Base-by-base conservation (phyloP, 2,888 invertebrate species). In the Diaprepes abbreviatus region DNA sequence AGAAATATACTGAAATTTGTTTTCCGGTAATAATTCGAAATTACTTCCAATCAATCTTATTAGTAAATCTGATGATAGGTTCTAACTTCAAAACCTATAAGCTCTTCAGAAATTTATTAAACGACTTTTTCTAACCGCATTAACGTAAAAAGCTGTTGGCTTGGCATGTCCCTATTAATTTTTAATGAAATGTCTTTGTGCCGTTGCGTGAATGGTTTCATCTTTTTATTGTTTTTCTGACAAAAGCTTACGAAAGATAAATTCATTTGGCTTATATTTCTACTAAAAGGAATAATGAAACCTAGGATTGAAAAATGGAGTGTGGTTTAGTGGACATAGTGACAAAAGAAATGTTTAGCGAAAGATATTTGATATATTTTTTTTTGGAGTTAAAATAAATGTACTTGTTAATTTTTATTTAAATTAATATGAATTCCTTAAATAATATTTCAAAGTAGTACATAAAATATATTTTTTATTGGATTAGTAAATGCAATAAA, bases 141-240 rank as follows among this genome's bases (percentile, higher is more conserved):
- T 50, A 50, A 28, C 14, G 14, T 50, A 24, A 50, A 48, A 28
- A 50, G 48, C 14, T 50, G 48, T 28, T 50, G 48, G 48, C 14
- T 48, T 59, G 12, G 45, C 35, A 19, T 14, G 40, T 24, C 33
- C 10, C 45, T 36, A 50, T 62, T 62, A 50, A 62, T 62, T 33
- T 50, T 45, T 62, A 35, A 50, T 62, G 50, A 33, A 62, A 62
- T 50, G 35, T 50, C 48, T 62, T 62, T 50, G 62, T 62, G 50
- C 36, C 38, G 33, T 59, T 33, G 12, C 28, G 5, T 50, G 62
- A 33, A 62, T 48, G 35, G 50, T 12, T 48, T 62, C 16, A 62
- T 50, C 50, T 38, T 62, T 59, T 62, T 62, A 50, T 50, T 62
- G 48, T 50, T 50, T 48, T 50, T 50, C 17, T 21, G 12, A 28